Evolutionary conservation across 2,888 invertebrate species (phyloP), one percentile per base, ranked within the genome.

Genomic region (Taenaris catops): DNA sequence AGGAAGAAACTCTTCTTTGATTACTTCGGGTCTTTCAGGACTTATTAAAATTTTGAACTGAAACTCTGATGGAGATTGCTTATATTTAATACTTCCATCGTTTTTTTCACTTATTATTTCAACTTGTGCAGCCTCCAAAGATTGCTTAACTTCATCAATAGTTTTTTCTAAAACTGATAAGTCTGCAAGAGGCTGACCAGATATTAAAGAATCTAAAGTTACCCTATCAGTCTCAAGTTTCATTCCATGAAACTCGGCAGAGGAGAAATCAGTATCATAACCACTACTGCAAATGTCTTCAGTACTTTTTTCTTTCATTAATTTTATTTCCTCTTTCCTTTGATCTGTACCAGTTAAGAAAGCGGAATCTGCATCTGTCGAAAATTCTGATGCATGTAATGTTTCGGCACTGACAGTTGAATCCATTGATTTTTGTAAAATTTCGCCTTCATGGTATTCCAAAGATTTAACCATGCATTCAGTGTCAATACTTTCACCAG

Each of bases 21-120:
- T 90, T 8, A 88, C 87, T 67, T 90, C 90, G 8, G 89, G 89
- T 48, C 72, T 68, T 14, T 87, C 87, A 1, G 87, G 87, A 45
- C 87, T 88, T 17, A 87, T 81, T 16, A 91, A 63, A 9, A 91
- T 69, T 65, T 91, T 92, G 34, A 93, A 91, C 57, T 92, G 92
- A 55, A 93, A 93, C 62, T 93, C 93, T 1, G 92, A 92, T 2
- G 92, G 92, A 0, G 92, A 92, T 49, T 92, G 91, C 53, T 93
- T 92, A 48, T 91, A 91, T 58, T 90, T 90, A 28, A 89, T 89
- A 45, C 89, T 92, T 4, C 91, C 89, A 46, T 91, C 91, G 53
- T 74, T 88, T 62, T 89, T 89, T 44, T 89, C 87, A 55, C 90
- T 91, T 34, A 92, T 91, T 3, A 92, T 87, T 70, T 92, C 92